Base-by-base conservation (phyloP, 2,113 vertebrate species). In the Marmota flaviventris region DNA sequence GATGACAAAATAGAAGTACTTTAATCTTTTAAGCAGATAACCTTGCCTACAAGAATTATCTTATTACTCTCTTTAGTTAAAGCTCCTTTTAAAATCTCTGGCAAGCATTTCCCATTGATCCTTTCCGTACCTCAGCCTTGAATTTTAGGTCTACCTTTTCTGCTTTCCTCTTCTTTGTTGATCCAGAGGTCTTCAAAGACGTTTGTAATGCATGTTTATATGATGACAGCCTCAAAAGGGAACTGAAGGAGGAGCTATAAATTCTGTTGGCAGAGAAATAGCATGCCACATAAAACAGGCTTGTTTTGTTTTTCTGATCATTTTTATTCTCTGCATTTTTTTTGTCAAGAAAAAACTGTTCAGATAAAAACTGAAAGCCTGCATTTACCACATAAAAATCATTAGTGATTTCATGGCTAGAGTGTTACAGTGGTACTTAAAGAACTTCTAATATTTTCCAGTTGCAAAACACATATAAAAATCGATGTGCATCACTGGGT, bases 241-340 rank as follows among this genome's bases (percentile, higher is more conserved):
- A 92, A 93, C n/a, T 86, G 18, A 92, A 24, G 3, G 8, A 91
- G 78, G 32, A 37, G 11, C 61, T 93, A 48, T 42, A n/a, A 65
- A 93, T 84, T 92, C 42, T 87, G 72, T 58, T 93, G 22, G 12
- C 42, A 25, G 11, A 67, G 29, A 77, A 95, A 85, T 24, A 77
- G 7, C 10, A 45, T 9, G 12, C 53, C 53, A 42, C 48, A n/a
- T 6, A 5, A 82, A 82, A 6, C 4, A 76, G 34, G 27, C 17
- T 90, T 87, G 37, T n/a, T n/a, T 81, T 77, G 58, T 2, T 82
- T 94, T 95, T 86, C 84, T 85, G 51, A 34, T 72, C 2, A 20
- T 70, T 97, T 87, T 58, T 77, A 56, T 82, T 51, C 39, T 89
- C 11, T 92, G 34, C 2, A 34, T 22, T 93, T 93, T 22, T 93